phyloP scores from a whole-genome alignment of 2,797 vertebrate species.

The Siniperca obscura region DNA sequence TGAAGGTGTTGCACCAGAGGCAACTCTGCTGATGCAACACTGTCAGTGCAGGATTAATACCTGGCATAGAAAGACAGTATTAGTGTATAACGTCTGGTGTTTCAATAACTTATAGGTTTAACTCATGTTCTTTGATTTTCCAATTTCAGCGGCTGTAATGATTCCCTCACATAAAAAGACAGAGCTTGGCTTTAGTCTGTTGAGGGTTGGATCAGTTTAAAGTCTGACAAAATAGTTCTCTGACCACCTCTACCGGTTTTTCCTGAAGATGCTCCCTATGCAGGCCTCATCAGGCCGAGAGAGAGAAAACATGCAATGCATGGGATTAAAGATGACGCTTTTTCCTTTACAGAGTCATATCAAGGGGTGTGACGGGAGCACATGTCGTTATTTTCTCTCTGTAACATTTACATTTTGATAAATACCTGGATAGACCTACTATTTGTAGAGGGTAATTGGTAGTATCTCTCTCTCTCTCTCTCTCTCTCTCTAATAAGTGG shows the following conservation, averaged over 20 bases:
- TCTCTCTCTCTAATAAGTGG: constrained; percentile 56
- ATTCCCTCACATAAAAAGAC: not conserved
- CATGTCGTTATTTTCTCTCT: not conserved
- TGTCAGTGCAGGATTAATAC: not conserved
- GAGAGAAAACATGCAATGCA: constrained; percentile 14
- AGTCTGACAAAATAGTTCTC: constrained; percentile 58
- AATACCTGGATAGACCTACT: constrained; percentile 1
- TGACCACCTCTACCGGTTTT: constrained; percentile 86
- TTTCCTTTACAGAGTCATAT: not conserved
- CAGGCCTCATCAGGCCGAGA: constrained; percentile 57
- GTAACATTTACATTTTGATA: constrained; percentile 7
- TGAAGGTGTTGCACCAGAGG: constrained; percentile 21
- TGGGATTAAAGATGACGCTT: not conserved
- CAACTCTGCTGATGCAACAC: not conserved
- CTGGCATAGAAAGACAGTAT: not conserved
- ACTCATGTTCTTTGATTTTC: not conserved
- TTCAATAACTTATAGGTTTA: not conserved
- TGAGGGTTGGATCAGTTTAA: constrained; percentile 62
- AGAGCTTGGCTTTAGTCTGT: constrained; percentile 6
- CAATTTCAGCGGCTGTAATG: not conserved
- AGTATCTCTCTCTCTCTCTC: constrained; percentile 3
- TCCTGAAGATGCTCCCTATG: constrained; percentile 82
- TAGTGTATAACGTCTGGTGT: not conserved
- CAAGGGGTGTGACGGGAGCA: constrained; percentile 1
- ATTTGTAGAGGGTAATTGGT: not conserved